phyloP scores from a whole-genome alignment of 2,888 invertebrate species.

The Pogonocherus hispidulus region DNA sequence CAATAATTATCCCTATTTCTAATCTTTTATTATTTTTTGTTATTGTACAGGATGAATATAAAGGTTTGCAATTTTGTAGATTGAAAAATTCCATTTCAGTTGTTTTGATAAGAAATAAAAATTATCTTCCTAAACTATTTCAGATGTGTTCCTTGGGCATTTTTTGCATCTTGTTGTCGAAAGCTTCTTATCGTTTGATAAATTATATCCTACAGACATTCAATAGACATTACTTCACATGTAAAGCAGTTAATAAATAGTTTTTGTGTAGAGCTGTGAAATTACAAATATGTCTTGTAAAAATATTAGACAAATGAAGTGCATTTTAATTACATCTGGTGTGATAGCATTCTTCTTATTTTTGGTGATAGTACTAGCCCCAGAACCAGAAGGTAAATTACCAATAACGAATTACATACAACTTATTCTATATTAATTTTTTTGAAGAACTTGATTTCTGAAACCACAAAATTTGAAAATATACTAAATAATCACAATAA shows the following conservation, averaged over 20 bases:
- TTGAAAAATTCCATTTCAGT: background rate
- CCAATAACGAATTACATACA: background rate
- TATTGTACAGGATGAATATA: background rate
- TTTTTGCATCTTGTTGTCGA: background rate
- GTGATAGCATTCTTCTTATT: background rate
- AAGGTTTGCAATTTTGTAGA: background rate
- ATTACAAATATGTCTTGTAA: slow-evolving; percentile 1
- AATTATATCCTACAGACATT: slow-evolving; percentile 32
- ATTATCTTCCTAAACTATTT: background rate
- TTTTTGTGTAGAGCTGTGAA: background rate
- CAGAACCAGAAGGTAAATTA: slow-evolving; percentile 2
- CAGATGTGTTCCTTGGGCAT: background rate
- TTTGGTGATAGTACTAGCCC: background rate
- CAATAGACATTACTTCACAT: background rate
- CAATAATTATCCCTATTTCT: too few relatives aligned
- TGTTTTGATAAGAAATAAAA: background rate
- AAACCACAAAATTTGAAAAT: too few relatives aligned
- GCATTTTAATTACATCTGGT: background rate
- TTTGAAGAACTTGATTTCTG: too few relatives aligned
- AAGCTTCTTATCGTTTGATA: background rate
- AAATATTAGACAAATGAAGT: slow-evolving; percentile 2
- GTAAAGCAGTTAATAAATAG: background rate
- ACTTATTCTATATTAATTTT: background rate
- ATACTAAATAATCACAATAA: too few relatives aligned
- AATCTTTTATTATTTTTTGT: background rate